phyloP scores from a whole-genome alignment of 92 coral and sea anemone genomes.

The Virgularia gustaviana region DNA sequence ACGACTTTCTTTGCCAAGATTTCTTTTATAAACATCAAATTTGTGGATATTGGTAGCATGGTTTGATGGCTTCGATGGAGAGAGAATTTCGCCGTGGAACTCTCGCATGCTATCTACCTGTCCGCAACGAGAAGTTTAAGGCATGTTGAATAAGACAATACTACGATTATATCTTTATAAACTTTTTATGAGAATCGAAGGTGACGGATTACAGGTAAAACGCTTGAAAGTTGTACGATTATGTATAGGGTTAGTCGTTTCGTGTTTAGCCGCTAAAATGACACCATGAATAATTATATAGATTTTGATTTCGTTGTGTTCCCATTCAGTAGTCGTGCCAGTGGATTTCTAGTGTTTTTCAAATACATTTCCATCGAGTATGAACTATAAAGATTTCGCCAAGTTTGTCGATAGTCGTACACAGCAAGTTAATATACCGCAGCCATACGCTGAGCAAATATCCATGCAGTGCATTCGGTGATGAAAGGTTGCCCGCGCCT shows the following conservation, averaged over 20 bases:
- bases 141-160: constrained; percentile 22
- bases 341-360: neutral
- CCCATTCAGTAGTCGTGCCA: neutral
- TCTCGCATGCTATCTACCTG: constrained; percentile 14
- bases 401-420: neutral
- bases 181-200: constrained; percentile 22
- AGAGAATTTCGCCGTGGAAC: neutral
- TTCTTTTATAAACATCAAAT: neutral
- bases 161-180: too few species aligned
- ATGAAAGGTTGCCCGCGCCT: neutral
- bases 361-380: neutral
- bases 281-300: neutral
- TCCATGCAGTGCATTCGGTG: too few species aligned
- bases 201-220: too few species aligned
- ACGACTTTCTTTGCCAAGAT: neutral
- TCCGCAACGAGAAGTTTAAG: constrained; percentile 31
- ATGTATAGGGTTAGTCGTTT: neutral
- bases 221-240: neutral
- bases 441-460: neutral
- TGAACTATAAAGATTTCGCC: neutral
- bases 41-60: neutral
- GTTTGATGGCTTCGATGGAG: constrained; percentile 19
- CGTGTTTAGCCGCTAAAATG: neutral
- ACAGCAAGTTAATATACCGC: neutral
- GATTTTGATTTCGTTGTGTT: neutral